These are phyloP conservation scores for Sylvilagus bachmani DNA, from an alignment of 2,113 vertebrate species.

Conservation along the genomic window DNA sequence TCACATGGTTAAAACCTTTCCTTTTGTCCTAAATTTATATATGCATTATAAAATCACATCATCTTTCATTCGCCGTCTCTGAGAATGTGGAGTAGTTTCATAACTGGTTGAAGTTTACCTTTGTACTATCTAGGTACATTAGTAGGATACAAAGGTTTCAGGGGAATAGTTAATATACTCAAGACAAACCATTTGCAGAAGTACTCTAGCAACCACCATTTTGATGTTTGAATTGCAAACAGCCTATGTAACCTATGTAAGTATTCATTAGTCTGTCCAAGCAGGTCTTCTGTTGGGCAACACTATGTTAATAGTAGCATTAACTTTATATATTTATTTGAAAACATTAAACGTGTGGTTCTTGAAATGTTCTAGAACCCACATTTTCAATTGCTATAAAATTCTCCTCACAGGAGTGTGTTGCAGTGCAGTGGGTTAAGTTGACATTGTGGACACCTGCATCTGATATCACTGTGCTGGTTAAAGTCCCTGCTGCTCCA, in stretches of 20 bases:
- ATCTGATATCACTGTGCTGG: too few species aligned
- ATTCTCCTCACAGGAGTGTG: neutral
- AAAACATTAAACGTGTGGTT: neutral
- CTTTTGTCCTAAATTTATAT: slow-evolving; percentile 32
- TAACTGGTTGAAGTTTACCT: slow-evolving; percentile 46
- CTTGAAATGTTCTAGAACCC: slow-evolving; percentile 31
- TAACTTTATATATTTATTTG: slow-evolving; percentile 32
- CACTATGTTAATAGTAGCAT: slow-evolving; percentile 17
- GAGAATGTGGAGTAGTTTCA: neutral
- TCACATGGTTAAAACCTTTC: slow-evolving; percentile 53
- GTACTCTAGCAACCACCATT: slow-evolving; percentile 63
- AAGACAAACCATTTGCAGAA: slow-evolving; percentile 62
- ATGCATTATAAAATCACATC: slow-evolving; percentile 17
- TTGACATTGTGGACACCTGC: too few species aligned
- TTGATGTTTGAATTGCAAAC: slow-evolving; percentile 63
- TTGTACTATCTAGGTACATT: slow-evolving; percentile 58
- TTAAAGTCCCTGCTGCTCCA: too few species aligned
- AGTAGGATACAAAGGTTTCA: slow-evolving; percentile 45
- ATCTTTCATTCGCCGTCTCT: slow-evolving; percentile 14
- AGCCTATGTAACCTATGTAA: neutral
- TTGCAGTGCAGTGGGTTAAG: too few species aligned
- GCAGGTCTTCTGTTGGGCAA: slow-evolving; percentile 7
- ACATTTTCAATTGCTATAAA: neutral
- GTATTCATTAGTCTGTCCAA: slow-evolving; percentile 46
- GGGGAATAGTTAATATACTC: slow-evolving; percentile 60